Base-by-base conservation (phyloP, 2,888 invertebrate genomes). In the Germaria angustata region DNA sequence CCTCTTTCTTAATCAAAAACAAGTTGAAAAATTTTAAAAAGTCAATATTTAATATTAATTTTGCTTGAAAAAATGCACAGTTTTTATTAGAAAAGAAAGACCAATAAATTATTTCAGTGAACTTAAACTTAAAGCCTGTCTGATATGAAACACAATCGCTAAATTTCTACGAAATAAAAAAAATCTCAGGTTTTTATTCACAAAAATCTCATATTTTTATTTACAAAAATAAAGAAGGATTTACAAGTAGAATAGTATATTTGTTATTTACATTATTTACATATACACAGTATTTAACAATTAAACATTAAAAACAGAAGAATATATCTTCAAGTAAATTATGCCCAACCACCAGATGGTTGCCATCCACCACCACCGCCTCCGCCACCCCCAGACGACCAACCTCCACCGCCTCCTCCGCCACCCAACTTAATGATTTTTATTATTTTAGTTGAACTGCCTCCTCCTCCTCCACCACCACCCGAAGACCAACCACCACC, bases 301-400 rank as follows among this genome's bases (percentile, higher is more conserved):
- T 36, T 57, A 51, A 41, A 34, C n/a, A 63, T 55, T 9, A 15
- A 55, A 57, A 55, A 17, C 6, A 32, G 32, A 39, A 34, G 3
- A 41, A 46, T 32, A 65, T 2, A 32, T 49, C 1, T 39, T 41
- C 13, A 32, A 46, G n/a, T 34, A 22, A 0, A 11, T 85, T 85
- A 90, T 72, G 88, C 89, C 90, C 89, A 90, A 55, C 84, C 86
- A 7, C 86, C 86, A 8, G 86, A 82, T 65, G 86, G 85, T 57
- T 86, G 84, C 86, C 86, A 86, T 6, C 86, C 85, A 66, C 86
- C 85, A 15, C 86, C 85, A 20, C 86, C 85, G 66, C 63, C 85
- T 32, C 85, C 84, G 7, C 84, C 83, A 22, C 85, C 84, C 5
- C 81, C 88, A 7, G 87, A 86, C 1, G n/a, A n/a, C n/a, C 87